Evolutionary conservation across 2,797 vertebrate genomes (phyloP).

Genomic region (Podargus strigoides): DNA sequence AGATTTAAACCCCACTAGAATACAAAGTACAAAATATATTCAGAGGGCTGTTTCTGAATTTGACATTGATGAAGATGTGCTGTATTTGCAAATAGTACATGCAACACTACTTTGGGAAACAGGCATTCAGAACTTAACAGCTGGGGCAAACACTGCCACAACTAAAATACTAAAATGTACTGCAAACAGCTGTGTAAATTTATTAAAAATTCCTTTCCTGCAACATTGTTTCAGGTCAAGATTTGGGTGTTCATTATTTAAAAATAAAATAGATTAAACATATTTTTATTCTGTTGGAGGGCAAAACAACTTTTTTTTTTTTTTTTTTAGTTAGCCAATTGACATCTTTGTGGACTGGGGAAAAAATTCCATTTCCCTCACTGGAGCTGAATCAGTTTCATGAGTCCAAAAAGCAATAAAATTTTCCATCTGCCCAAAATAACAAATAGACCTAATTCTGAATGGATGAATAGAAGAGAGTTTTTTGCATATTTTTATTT

Average conservation of each 20-base stretch:
- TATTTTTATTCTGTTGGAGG: not conserved
- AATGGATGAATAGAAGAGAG: not conserved
- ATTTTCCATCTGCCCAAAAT: not conserved
- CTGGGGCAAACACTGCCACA: not conserved
- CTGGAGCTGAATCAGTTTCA: not conserved
- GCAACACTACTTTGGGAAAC: not conserved
- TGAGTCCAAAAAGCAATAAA: not conserved
- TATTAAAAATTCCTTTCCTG: not conserved
- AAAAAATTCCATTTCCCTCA: not conserved
- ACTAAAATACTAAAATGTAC: not conserved
- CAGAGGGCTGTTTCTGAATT: not conserved
- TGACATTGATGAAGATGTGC: conserved; percentile 2
- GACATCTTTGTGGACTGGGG: not conserved
- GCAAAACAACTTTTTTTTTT: not conserved
- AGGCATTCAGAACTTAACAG: not conserved
- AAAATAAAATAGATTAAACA: not conserved
- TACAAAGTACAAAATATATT: conserved; percentile 1
- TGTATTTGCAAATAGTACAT: not conserved
- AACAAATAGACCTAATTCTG: not conserved
- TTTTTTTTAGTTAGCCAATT: not conserved
- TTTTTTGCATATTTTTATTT: not conserved
- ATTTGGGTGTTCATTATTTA: not conserved
- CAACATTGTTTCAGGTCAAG: not conserved
- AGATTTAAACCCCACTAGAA: conserved; percentile 9
- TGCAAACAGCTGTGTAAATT: not conserved